Evolutionary conservation across 2,888 invertebrate genomes (phyloP).

Genomic region (Vesta saturnalis): DNA sequence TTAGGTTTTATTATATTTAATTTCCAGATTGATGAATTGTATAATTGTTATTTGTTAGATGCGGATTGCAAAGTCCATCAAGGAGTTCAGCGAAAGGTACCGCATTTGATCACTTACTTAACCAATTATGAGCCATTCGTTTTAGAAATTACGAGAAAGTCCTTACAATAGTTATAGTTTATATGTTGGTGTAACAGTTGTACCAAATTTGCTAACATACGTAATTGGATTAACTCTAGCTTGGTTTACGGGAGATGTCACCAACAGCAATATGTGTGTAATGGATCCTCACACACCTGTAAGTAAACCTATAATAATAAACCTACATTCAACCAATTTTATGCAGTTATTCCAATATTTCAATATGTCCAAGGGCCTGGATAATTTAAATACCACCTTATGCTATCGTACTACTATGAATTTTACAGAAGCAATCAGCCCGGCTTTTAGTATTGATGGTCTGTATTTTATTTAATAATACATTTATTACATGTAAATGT

Average conservation of each 20-base stretch:
- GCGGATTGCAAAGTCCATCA: slow-evolving; percentile 75
- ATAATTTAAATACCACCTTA: slow-evolving; percentile 67
- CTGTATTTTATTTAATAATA: not conserved
- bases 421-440: slow-evolving; percentile 79
- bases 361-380: slow-evolving; percentile 70
- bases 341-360: slow-evolving; percentile 57
- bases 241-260: slow-evolving; percentile 68
- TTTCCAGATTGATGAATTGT: slow-evolving; percentile 75
- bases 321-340: slow-evolving; percentile 16
- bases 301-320: slow-evolving; percentile 36
- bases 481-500: slow-evolving; percentile 23
- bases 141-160: slow-evolving; percentile 55
- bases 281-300: slow-evolving; percentile 58
- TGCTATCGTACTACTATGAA: slow-evolving; percentile 81
- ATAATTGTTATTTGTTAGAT: slow-evolving; percentile 80
- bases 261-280: slow-evolving; percentile 59
- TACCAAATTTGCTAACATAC: slow-evolving; percentile 64
- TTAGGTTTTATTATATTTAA: too few species aligned
- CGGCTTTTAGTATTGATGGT: slow-evolving; percentile 83
- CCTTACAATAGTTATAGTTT: slow-evolving; percentile 60
- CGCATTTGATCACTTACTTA: slow-evolving; percentile 22
- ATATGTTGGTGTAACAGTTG: slow-evolving; percentile 71
- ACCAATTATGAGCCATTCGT: not conserved
- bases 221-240: slow-evolving; percentile 71
- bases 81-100: slow-evolving; percentile 61